A percentile compares a stretch with the other conserved stretches of the same genome.
phyloP scores from a whole-genome alignment of 2,797 vertebrate species.

The Epinephelus awoara region DNA sequence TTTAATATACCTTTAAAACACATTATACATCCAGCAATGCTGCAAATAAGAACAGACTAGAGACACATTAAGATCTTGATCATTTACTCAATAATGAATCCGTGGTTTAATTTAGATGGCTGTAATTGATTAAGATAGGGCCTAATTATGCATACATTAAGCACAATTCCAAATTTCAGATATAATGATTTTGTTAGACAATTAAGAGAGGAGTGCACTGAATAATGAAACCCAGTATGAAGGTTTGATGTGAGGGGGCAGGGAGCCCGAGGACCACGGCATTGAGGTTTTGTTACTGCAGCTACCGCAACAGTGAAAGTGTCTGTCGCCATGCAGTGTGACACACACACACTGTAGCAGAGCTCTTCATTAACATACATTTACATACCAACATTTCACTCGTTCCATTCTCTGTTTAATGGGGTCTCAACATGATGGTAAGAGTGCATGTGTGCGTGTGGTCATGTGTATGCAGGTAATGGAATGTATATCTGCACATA shows the following conservation, averaged over 20 bases:
- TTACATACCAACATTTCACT: constrained; percentile 73
- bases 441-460: constrained; percentile 7
- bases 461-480: constrained; percentile 4
- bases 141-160: constrained; percentile 73
- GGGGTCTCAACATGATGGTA: constrained; percentile 51
- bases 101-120: constrained; percentile 65
- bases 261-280: constrained; percentile 30
- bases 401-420: constrained; percentile 59
- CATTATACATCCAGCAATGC: constrained; percentile 2
- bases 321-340: constrained; percentile 35
- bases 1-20: neutral
- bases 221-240: constrained; percentile 64
- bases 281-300: constrained; percentile 30
- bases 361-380: constrained; percentile 77
- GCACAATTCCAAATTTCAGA: constrained; percentile 60
- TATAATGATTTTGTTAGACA: constrained; percentile 68
- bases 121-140: constrained; percentile 64
- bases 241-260: constrained; percentile 53
- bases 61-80: constrained; percentile 56
- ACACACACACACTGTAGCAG: constrained; percentile 36
- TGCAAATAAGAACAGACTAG: neutral
- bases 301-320: constrained; percentile 35
- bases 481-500: constrained; percentile 37
- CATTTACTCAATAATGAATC: constrained; percentile 68
- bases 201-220: constrained; percentile 53